Percentiles rank a stretch among this genome's conserved stretches.
Evolutionary conservation across 2,888 invertebrate genomes (phyloP).

Genomic region (Zelleria hepariella): DNA sequence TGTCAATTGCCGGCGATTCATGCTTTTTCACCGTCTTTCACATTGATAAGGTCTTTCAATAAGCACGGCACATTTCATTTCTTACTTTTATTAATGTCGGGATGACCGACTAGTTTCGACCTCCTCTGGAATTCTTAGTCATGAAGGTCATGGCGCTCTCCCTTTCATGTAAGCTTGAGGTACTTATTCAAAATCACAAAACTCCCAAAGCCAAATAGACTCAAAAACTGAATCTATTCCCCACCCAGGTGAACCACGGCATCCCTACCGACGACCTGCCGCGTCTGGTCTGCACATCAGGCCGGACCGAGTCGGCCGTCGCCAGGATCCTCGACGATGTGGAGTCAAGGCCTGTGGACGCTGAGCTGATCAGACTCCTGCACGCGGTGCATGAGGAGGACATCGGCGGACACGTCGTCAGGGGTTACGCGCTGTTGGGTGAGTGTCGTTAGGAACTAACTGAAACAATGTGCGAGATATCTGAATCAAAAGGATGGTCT

Average conservation of each 20-base stretch:
- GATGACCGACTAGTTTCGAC: too few species aligned
- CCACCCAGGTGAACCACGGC: constrained; percentile 65
- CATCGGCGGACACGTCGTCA: constrained; percentile 77
- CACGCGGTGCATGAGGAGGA: constrained; percentile 73
- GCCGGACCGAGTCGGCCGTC: constrained; percentile 85
- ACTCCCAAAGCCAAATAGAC: too few species aligned
- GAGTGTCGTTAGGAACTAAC: constrained; percentile 1
- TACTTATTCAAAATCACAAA: too few species aligned
- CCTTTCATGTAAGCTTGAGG: too few species aligned
- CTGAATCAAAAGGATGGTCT: too few species aligned
- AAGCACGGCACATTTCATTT: too few species aligned
- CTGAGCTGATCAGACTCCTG: constrained; percentile 72
- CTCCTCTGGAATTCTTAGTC: too few species aligned
- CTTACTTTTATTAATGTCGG: too few species aligned
- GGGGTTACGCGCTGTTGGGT: constrained; percentile 79
- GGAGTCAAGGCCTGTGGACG: constrained; percentile 73
- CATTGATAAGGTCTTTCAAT: too few species aligned
- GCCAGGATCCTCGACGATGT: constrained; percentile 75
- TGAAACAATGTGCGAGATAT: background rate
- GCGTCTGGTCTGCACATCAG: constrained; percentile 81
- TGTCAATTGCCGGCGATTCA: too few species aligned
- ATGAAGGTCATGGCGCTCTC: too few species aligned
- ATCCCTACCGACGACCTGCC: constrained; percentile 77
- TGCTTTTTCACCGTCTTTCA: too few species aligned
- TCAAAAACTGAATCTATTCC: background rate